Evolutionary conservation across 30 jellyfish, hydroid and myxozoan species (phyloP).

Genomic region (Turritopsis rubra): DNA sequence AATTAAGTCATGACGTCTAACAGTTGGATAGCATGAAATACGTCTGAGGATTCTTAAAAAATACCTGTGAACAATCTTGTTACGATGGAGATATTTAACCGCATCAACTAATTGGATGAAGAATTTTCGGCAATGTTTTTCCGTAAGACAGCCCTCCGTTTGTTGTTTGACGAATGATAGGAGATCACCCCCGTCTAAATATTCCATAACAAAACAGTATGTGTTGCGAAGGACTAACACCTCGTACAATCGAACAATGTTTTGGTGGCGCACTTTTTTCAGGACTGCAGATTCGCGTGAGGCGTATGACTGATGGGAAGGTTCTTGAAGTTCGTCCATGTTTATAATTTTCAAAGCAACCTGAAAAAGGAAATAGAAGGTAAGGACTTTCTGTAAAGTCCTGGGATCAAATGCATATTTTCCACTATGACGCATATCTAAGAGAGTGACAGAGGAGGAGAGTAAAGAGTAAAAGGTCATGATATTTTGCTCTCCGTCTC

Average conservation of each 20-base stretch:
- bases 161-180: constrained; percentile 50
- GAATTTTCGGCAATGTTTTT: constrained; percentile 33
- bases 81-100: constrained; percentile 55
- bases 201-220: constrained; percentile 69
- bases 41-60: too few species aligned
- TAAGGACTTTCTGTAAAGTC: neutral
- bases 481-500: too few species aligned
- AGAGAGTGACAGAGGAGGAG: too few species aligned
- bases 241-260: constrained; percentile 53
- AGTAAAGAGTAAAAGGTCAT: too few species aligned
- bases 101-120: constrained; percentile 61
- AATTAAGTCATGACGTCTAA: too few species aligned
- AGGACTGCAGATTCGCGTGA: constrained; percentile 58
- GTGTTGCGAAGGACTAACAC: constrained; percentile 34
- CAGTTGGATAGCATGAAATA: too few species aligned
- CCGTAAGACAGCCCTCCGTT: constrained; percentile 35
- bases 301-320: constrained; percentile 28
- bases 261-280: constrained; percentile 52
- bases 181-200: constrained; percentile 64
- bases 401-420: neutral
- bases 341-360: constrained; percentile 68
- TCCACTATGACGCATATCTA: neutral
- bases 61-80: constrained; percentile 72
- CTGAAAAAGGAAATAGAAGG: constrained; percentile 19
- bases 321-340: constrained; percentile 34